A percentile compares a stretch with the other conserved stretches of the same genome.
phyloP scores from a whole-genome alignment of 2,888 invertebrate species.

The Lordiphosa andalusiaca region DNA sequence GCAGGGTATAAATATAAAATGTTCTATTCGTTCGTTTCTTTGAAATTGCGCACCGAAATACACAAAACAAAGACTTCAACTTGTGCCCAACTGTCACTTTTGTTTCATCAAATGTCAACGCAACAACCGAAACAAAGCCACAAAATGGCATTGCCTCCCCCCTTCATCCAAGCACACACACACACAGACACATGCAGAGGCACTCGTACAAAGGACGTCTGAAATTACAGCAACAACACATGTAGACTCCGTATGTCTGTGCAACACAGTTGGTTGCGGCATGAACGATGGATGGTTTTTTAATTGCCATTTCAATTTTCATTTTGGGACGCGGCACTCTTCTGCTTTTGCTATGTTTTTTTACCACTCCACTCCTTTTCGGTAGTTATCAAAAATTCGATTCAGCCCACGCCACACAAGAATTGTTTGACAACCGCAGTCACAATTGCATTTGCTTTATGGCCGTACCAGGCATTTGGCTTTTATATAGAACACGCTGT shows the following conservation, averaged over 20 bases:
- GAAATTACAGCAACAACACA: constrained; percentile 61
- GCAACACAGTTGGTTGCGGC: constrained; percentile 51
- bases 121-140: constrained; percentile 73
- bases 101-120: constrained; percentile 75
- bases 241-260: constrained; percentile 13
- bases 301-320: constrained; percentile 74
- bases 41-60: constrained; percentile 43
- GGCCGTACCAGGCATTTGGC: constrained; percentile 34
- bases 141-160: constrained; percentile 56
- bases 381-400: constrained; percentile 54
- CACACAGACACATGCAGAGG: constrained; percentile 13
- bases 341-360: constrained; percentile 3
- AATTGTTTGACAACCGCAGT: constrained; percentile 69
- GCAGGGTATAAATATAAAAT: constrained; percentile 45
- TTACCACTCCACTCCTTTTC: constrained; percentile 14
- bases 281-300: constrained; percentile 70
- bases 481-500: constrained; percentile 46
- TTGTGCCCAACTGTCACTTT: constrained; percentile 73
- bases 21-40: constrained; percentile 38
- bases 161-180: constrained; percentile 8
- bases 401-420: constrained; percentile 41
- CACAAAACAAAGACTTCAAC: constrained; percentile 67
- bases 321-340: constrained; percentile 58
- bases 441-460: constrained; percentile 64
- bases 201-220: constrained; percentile 51